A percentile compares a stretch with the other conserved stretches of the same genome.
These are phyloP conservation scores for Microcebus tavaratra DNA, from an alignment of 2,113 vertebrate genomes.

Conservation along the genomic window DNA sequence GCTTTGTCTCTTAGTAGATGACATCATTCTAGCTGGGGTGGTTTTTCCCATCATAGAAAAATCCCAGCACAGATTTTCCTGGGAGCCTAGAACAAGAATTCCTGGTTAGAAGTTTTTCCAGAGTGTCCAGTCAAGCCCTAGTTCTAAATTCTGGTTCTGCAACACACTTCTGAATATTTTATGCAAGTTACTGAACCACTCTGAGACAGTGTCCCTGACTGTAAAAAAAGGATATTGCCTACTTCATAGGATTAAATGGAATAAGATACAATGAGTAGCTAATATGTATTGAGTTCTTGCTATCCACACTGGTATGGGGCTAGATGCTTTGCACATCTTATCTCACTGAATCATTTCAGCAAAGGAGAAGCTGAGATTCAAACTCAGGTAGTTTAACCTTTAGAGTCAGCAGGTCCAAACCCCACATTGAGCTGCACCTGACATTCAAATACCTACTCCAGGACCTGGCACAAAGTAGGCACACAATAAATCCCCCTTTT, in stretches of 20 bases:
- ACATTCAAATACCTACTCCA: not conserved
- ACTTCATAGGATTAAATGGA: not conserved
- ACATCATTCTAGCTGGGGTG: not conserved
- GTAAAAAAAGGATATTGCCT: not conserved
- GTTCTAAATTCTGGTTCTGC: not conserved
- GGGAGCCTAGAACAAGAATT: not conserved
- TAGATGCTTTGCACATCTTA: not conserved
- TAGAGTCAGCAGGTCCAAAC: not conserved
- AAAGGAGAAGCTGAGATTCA: not conserved
- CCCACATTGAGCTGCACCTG: not conserved
- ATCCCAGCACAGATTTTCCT: not conserved
- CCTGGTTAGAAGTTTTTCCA: not conserved
- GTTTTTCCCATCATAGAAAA: not conserved
- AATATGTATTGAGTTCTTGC: not conserved
- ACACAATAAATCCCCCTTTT: not conserved
- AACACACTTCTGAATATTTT: not conserved
- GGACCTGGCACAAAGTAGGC: not conserved
- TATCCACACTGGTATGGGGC: fast-evolving
- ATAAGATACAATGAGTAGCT: not conserved
- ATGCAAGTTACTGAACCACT: not conserved
- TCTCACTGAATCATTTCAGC: not conserved
- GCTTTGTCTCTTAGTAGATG: not conserved
- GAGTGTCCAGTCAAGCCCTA: not conserved
- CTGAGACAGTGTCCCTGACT: not conserved
- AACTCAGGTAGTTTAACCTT: not conserved